Base-by-base conservation (phyloP, 2,113 vertebrate species). In the Procavia capensis region DNA sequence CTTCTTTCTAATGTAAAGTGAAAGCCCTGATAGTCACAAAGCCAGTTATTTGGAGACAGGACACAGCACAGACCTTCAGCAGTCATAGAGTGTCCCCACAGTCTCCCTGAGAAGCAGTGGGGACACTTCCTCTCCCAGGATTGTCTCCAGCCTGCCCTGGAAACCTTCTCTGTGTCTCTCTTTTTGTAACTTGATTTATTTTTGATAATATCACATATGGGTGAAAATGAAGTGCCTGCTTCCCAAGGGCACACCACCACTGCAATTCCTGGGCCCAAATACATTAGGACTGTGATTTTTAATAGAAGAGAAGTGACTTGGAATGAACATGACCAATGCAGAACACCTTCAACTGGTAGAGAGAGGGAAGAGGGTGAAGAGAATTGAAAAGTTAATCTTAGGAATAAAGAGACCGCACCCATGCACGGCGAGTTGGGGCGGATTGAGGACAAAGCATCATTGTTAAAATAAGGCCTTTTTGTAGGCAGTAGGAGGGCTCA, bases 11-110 rank as follows among this genome's bases (percentile, higher is more conserved):
- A 36, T 45, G 57, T 41, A 16, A 57, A 36, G 36, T 13, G 13
- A 31, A 82, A 61, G 66, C 22, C 19, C 4, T 5, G 27, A 27
- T 39, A 22, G 43, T 25, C 43, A 10, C 22, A 17, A 4, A 3
- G 6, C 13, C 11, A n/a, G 11, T 8, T 39, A n/a, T n/a, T 25
- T 39, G 45, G 36, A 68, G n/a, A 29, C 41, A 14, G 43, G 5
- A 8, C 3, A 11, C 34, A 3, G 13, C 9, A 3, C 0, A 4
- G 47, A 36, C 41, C 86, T 3, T 0, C 81, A n/a, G 1, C 9
- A 81, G 76, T 41, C 6, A 2, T 3, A 36, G 31, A 2, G 1
- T 19, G 74, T 83, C 78, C 45, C n/a, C 39, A 80, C 74, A 3
- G 0, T 16, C 1, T 16, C 36, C 31, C 20, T 31, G 1, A 20